These are phyloP conservation scores for Gallinago jamesoni DNA, from an alignment of 2,113 vertebrate species.

Conservation along the genomic window DNA sequence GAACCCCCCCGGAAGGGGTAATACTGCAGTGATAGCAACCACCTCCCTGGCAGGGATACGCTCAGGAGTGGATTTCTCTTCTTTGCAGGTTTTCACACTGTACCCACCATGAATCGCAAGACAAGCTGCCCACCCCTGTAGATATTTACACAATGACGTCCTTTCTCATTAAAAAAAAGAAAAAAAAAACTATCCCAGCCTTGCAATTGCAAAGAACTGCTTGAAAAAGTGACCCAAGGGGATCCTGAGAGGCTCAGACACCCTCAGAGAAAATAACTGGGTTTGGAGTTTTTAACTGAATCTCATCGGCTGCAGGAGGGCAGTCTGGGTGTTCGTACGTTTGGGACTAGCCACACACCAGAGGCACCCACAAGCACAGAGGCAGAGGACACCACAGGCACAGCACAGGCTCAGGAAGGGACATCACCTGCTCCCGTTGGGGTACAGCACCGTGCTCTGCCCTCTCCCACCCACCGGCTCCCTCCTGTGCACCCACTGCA, in stretches of 20 bases:
- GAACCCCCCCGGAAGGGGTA: neutral
- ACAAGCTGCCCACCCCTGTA: neutral
- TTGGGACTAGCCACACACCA: neutral
- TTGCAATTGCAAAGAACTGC: neutral
- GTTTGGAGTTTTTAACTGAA: neutral
- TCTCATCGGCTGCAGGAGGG: neutral
- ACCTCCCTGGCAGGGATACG: neutral
- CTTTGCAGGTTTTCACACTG: neutral
- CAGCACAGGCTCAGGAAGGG: neutral
- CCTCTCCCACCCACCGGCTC: neutral
- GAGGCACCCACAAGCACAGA: neutral
- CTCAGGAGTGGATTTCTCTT: neutral
- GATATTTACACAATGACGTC: neutral
- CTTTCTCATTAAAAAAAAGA: neutral
- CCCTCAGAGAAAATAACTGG: neutral
- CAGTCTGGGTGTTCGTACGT: neutral
- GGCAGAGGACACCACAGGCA: neutral
- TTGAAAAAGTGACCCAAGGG: neutral
- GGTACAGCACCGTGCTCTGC: accelerated
- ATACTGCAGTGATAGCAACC: neutral
- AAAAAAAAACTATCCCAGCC: neutral
- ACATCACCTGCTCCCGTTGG: neutral
- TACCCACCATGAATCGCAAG: accelerated
- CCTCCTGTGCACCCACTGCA: accelerated
- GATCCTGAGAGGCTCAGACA: neutral